phyloP scores from a whole-genome alignment of 35 echinoderm and acorn worm species.

The Strongylocentrotus purpuratus region DNA sequence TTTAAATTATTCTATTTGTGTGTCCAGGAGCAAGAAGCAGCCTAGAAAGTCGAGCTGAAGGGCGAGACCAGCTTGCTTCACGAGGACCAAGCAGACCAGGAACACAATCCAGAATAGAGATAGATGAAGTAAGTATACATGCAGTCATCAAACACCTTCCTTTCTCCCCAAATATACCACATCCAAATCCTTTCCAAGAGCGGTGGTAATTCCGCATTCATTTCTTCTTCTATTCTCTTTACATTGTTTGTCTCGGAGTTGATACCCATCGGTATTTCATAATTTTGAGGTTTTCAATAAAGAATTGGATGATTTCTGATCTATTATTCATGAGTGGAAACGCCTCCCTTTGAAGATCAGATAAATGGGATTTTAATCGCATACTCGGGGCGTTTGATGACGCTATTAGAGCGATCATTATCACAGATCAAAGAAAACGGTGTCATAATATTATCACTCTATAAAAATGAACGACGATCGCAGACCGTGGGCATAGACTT shows the following conservation, averaged over 20 bases:
- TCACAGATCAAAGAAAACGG: conserved; percentile 1
- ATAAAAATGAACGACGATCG: background rate
- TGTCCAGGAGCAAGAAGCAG: conserved; percentile 84
- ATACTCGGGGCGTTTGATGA: background rate
- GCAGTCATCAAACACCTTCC: background rate
- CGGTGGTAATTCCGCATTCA: background rate
- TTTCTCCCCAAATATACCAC: background rate
- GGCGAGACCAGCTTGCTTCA: conserved; percentile 69
- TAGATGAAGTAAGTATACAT: conserved; percentile 89
- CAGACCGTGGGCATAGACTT: too few species aligned
- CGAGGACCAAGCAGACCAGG: conserved; percentile 72
- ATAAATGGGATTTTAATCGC: background rate
- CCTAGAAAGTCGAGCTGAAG: conserved; percentile 81
- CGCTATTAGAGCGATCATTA: background rate
- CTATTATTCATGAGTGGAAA: background rate
- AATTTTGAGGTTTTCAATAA: background rate
- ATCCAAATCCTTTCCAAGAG: background rate
- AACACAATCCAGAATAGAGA: conserved; percentile 81
- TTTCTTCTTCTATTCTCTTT: background rate
- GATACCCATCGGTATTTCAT: background rate
- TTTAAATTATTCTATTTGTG: background rate
- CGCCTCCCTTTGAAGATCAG: background rate
- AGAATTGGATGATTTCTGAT: background rate
- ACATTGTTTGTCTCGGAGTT: background rate
- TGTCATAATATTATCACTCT: background rate